These are phyloP conservation scores for Alectoris magna DNA, from an alignment of 2,797 vertebrate genomes.

Conservation along the genomic window DNA sequence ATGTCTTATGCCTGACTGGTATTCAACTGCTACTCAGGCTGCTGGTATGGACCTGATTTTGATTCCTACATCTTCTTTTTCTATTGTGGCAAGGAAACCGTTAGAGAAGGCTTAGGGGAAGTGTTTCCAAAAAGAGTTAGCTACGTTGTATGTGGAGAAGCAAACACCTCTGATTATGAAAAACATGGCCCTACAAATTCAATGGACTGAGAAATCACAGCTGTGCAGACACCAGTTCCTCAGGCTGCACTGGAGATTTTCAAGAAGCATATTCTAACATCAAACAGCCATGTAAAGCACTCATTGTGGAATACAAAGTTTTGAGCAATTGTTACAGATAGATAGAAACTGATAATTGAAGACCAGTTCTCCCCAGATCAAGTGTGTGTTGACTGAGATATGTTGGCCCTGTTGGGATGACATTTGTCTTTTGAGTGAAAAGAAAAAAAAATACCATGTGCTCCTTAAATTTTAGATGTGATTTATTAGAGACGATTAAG, in stretches of 20 bases:
- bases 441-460: not conserved
- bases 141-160: not conserved
- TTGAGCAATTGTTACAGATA: not conserved
- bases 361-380: not conserved
- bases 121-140: not conserved
- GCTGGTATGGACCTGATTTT: not conserved
- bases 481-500: not conserved
- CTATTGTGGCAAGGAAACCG: not conserved
- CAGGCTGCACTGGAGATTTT: not conserved
- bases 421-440: not conserved
- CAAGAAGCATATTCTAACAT: not conserved
- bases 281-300: not conserved
- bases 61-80: not conserved
- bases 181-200: not conserved
- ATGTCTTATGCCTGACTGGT: not conserved
- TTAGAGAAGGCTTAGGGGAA: not conserved
- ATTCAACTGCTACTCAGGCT: not conserved
- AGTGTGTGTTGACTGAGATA: rapidly evolving
- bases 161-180: rapidly evolving
- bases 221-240: not conserved
- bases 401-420: not conserved
- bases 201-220: not conserved
- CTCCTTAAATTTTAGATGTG: not conserved
- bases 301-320: not conserved
- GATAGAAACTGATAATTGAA: not conserved